Evolutionary conservation across 2,888 invertebrate genomes (phyloP), one percentile per base, ranked within the genome.

Genomic region (Linnaemya tessellans): DNA sequence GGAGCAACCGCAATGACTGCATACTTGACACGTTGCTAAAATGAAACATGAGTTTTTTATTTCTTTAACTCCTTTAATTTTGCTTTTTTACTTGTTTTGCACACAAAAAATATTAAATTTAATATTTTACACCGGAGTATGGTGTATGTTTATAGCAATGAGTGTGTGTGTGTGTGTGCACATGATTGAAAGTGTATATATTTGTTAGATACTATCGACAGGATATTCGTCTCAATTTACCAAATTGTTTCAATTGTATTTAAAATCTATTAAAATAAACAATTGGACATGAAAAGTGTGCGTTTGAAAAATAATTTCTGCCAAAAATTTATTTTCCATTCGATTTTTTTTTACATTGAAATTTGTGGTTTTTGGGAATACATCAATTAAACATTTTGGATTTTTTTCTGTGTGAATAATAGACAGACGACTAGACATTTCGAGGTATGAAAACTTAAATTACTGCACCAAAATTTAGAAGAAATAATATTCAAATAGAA

Each of bases 141-240:
- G 86, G 74, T 18, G 8, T 54, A 64, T 43, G 30, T 64, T n/a
- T 51, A 9, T 38, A 22, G 38, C 11, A 15, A 18, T 30, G 7
- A 20, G 38, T 58, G 35, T 4, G 25, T 30, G 38, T 54, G 43
- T 38, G 22, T 51, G 43, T 58, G 10, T 65, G 25, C 43, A 51
- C 60, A 13, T 49, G 1, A 15, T 46, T 46, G 5, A n/a, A n/a
- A n/a, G n/a, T n/a, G n/a, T n/a, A n/a, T 49, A 7, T 4, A 74
- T 73, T 58, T 62, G 82, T 58, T 64, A 74, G 80, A 85, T 87
- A 51, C 49, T 38, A 85, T 87, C 84, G 78, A 41, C 87, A 84
- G 87, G 87, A 87, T 87, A 83, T 70, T 38, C 75, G 80, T 78
- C 80, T 85, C 83, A 71, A 74, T 73, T 87, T 87, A 78, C 84